These are phyloP conservation scores for Oreochromis grahami DNA, from an alignment of 2,797 vertebrate species.

Conservation along the genomic window DNA sequence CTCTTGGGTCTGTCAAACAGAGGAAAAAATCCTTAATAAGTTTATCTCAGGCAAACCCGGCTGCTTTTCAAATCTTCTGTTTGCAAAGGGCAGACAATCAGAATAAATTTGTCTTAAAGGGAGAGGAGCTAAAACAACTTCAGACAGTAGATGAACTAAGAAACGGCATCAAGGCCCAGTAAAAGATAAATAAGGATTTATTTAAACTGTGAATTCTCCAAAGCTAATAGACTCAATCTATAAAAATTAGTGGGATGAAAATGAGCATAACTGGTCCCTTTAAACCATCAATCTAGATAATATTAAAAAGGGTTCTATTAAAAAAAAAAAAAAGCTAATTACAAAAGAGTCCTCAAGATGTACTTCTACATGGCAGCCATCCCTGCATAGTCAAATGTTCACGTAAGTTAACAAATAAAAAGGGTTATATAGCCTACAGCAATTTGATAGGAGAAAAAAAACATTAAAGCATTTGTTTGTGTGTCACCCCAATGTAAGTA, in stretches of 20 bases:
- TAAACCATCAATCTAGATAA: not conserved
- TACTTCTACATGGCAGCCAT: not conserved
- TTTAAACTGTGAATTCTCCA: not conserved
- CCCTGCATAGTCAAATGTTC: not conserved
- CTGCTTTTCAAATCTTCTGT: not conserved
- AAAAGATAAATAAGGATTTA: not conserved
- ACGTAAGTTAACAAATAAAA: not conserved
- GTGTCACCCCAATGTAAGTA: not conserved
- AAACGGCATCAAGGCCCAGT: not conserved
- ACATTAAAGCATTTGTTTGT: not conserved
- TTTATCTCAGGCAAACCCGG: not conserved
- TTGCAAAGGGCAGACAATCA: not conserved
- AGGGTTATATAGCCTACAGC: not conserved
- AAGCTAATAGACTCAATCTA: not conserved
- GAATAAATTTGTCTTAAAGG: not conserved
- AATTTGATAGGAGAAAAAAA: not conserved
- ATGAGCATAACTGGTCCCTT: not conserved
- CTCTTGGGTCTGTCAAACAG: not conserved
- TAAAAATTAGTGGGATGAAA: not conserved
- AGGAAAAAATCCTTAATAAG: not conserved
- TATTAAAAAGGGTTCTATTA: not conserved
- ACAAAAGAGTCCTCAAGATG: not conserved
- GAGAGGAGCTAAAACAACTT: not conserved
- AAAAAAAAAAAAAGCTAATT: no score
- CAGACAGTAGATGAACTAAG: not conserved